Evolutionary conservation across 2,888 invertebrate genomes (phyloP).

Genomic region (Hypsopygia costalis): DNA sequence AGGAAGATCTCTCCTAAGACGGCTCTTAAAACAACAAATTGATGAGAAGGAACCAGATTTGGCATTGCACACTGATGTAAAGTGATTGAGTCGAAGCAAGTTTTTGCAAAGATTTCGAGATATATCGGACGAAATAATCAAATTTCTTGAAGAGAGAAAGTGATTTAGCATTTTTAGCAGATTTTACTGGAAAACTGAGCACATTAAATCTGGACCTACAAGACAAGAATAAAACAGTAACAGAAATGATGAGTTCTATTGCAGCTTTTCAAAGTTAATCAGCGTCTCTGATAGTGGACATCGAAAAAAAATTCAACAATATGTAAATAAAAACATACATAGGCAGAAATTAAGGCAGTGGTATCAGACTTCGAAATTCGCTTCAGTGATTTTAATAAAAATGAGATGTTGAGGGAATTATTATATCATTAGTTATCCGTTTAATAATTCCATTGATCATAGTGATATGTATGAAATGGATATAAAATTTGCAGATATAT

Average conservation of each 20-base stretch:
- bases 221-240: constrained; percentile 25
- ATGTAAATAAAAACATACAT: too few species aligned
- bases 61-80: too few species aligned
- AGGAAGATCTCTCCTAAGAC: too few species aligned
- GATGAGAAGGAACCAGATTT: too few species aligned
- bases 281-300: too few species aligned
- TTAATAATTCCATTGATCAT: constrained; percentile 26
- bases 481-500: constrained; percentile 25
- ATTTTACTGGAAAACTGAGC: constrained; percentile 22
- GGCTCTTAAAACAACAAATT: too few species aligned
- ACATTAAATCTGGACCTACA: constrained; percentile 21
- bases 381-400: constrained; percentile 22
- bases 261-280: constrained; percentile 19
- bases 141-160: too few species aligned
- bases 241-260: constrained; percentile 22
- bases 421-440: constrained; percentile 26
- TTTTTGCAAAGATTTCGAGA: too few species aligned
- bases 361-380: constrained; percentile 21
- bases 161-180: constrained; percentile 24
- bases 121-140: too few species aligned
- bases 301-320: too few species aligned
- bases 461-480: constrained; percentile 25
- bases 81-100: too few species aligned
- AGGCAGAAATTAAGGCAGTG: constrained; percentile 24
- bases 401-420: constrained; percentile 15